Base-by-base conservation (phyloP, 2,113 vertebrate genomes). In the Callocephalon fimbriatum region DNA sequence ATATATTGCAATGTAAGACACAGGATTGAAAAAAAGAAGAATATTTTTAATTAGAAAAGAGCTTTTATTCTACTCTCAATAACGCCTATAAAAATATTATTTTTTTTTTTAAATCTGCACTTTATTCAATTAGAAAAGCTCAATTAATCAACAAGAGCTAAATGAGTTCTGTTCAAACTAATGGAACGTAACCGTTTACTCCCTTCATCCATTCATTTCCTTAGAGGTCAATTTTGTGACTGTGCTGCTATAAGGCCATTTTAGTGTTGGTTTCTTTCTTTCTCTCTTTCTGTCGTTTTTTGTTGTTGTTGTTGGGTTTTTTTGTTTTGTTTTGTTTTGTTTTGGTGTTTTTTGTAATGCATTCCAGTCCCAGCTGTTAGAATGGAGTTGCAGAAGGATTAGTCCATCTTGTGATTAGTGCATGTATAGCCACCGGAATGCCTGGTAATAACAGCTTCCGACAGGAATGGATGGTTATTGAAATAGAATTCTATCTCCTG, bases 401-500 rank as follows among this genome's bases (percentile, higher is more conserved):
- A 76, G 48, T 71, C 74, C 35, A 31, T 93, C 61, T 84, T 19
- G 7, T 90, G 95, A 54, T 96, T 96, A 92, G 45, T 75, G 56
- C 44, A 31, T 88, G 48, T 63, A 51, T 67, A 82, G 42, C 56
- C 80, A 86, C 53, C 2, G 32, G 74, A 94, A 89, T 88, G 44
- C 27, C 48, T 77, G 79, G 45, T 91, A 94, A 88, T 96, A 94
- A 90, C 77, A 84, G 71, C 88, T 97, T 97, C 96, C 22, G n/a
- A 96, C 80, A 93, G 76, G 86, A 97, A 97, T 67, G 61, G 67
- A 94, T 97, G 75, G 62, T 51, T 77, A 96, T 96, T 96, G 94
- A 95, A 95, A 96, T 65, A 90, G 86, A 94, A 94, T 96, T 93
- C 93, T 94, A 93, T 96, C 93, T 94, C 90, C 80, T 97, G 93